Evolutionary conservation across 2,797 vertebrate species (phyloP), one percentile per base, ranked within the genome.

Genomic region (Tangara arthus): DNA sequence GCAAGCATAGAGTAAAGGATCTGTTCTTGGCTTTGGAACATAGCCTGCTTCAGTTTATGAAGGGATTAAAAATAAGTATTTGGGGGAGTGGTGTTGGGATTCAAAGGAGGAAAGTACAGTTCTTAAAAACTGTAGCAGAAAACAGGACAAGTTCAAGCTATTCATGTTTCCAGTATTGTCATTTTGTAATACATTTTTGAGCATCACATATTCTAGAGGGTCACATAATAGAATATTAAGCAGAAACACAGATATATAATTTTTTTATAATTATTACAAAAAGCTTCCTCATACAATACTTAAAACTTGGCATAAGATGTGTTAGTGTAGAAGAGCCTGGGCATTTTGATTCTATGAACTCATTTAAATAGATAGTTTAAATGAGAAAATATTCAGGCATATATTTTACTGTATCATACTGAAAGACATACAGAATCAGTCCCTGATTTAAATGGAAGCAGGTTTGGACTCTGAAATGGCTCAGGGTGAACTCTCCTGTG

Each of bases 1-100:
- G 95, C 96, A 96, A 85, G 83, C 89, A 95, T 64, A 87, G 85
- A 91, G 95, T 92, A 97, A 96, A 94, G 44, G 93, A 97, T 96
- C 94, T 3, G 4, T 77, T 85, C 88, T 39, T 64, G 46, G 78
- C 91, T 95, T 95, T 96, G 91, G 89, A 90, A 94, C 1, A 0
- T 73, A 84, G 64, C 79, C 92, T 65, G 61, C 30, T 91, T 90
- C 72, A 52, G 77, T 79, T 93, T 87, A 90, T 87, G 59, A 70
- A 79, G 61, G 34, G 53, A 93, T 85, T 94, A 86, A 95, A 95
- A 93, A 82, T 66, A 94, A 90, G 34, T 84, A 82, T 86, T 90
- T 87, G 49, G 64, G n/a, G 52, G 55, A 82, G 28, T 37, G 30
- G n/a, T 64, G 32, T 34, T 1, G 0, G 44, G 26, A 93, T 52